Evolutionary conservation across 2,113 vertebrate species (phyloP), one percentile per base, ranked within the genome.

Genomic region (Indri indri): DNA sequence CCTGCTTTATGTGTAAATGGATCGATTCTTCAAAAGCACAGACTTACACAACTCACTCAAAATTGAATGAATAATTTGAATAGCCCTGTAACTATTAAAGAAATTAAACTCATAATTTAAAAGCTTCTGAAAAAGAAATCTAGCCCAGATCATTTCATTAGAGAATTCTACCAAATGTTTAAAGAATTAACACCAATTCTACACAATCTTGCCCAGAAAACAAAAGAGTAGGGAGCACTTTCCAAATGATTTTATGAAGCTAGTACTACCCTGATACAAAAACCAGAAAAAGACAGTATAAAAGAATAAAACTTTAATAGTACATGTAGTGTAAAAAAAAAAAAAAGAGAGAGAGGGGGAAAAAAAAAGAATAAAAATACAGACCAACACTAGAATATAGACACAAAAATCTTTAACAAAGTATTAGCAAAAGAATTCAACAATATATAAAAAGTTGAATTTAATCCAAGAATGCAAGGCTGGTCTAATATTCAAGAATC

Each of bases 71-170:
- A 12, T 47, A 17, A 85, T 89, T 20, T 94, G 57, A 97, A 92
- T 13, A 96, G 17, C 14, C 73, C 10, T 30, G 4, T 77, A 88
- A 93, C 59, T 61, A 74, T 71, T 88, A 85, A 80, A 30, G 42
- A 89, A 95, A 96, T 42, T 95, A 37, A 96, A 97, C 10, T 77
- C 8, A 12, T 86, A 88, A 83, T 86, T 90, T 50, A 88, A 91
- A 94, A 61, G 1, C 68, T 94, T 70, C 59, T 17, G 2, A 84
- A 95, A 91, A 88, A 91, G 32, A 91, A 66, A 91, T 85, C 59
- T 82, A 68, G 45, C 79, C 73, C 22, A 86, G 50, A 70, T 27
- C 42, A 1, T 94, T 94, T 94, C 74, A 82, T 74, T 37, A 86
- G 34, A 82, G 80, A 90, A 82, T 73, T 91, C 45, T 81, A 94